Conservation (phyloP, 2,797 vertebrate genomes). For the Halcyon chelicuti region DNA sequence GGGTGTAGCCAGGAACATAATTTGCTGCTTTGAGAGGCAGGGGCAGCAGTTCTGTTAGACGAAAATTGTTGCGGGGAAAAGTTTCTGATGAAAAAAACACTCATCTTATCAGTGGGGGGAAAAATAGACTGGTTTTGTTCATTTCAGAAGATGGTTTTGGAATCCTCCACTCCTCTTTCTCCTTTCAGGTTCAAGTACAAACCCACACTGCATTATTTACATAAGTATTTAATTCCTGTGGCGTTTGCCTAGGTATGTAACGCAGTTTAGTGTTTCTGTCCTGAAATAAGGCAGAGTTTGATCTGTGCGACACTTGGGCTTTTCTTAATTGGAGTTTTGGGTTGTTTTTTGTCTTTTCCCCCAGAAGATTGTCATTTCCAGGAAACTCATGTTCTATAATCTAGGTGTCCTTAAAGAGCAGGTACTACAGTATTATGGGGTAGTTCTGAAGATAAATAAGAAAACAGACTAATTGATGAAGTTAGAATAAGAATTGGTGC, state of each 20-base stretch:
- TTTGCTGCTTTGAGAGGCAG: background rate
- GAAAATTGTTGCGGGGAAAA: background rate
- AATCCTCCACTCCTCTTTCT: background rate
- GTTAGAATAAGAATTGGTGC: background rate
- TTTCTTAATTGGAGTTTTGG: background rate
- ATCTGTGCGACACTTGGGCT: background rate
- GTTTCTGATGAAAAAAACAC: background rate
- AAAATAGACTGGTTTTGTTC: background rate
- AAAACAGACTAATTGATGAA: background rate
- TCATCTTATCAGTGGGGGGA: background rate
- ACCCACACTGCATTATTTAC: background rate
- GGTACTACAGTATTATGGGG: background rate
- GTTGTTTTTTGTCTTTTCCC: no score
- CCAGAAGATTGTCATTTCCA: background rate
- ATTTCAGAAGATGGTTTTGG: background rate
- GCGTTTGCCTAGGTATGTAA: background rate
- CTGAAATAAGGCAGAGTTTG: background rate
- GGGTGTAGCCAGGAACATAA: background rate
- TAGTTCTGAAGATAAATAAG: background rate
- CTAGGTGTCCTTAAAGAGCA: background rate
- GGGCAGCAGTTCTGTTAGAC: background rate
- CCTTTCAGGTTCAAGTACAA: background rate
- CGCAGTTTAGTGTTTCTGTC: background rate
- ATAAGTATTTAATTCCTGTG: background rate
- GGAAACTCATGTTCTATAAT: background rate